Conservation (phyloP, 2,888 invertebrate genomes). For the Tiliacea aurago region DNA sequence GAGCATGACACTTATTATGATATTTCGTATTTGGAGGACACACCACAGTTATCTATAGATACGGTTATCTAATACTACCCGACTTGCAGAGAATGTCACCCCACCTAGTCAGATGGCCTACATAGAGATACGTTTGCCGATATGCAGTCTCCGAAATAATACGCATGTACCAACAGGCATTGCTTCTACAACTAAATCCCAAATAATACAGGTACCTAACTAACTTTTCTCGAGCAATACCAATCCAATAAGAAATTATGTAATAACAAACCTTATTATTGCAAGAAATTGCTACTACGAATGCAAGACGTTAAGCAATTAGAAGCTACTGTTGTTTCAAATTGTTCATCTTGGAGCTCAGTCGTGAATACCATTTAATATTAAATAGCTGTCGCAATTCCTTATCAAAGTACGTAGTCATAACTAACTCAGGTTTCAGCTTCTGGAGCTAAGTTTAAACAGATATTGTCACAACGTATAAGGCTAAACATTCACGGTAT, state of each 20-base stretch:
- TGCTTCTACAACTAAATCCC: not conserved
- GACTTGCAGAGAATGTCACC: not conserved
- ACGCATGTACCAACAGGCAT: not conserved
- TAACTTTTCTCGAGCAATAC: slow-evolving; percentile 1
- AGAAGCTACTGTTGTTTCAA: slow-evolving; percentile 26
- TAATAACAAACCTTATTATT: slow-evolving; percentile 9
- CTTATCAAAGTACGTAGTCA: slow-evolving; percentile 26
- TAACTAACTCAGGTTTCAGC: slow-evolving; percentile 38
- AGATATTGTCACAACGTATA: slow-evolving; percentile 43
- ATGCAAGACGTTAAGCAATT: slow-evolving; percentile 25
- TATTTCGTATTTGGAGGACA: too few species aligned
- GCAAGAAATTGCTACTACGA: slow-evolving; percentile 11
- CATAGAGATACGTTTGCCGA: not conserved
- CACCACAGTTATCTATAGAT: too few species aligned
- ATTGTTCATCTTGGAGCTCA: slow-evolving; percentile 11
- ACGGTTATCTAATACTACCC: not conserved
- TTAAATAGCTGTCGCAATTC: slow-evolving; percentile 29
- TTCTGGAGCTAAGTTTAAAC: slow-evolving; percentile 13
- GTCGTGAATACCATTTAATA: slow-evolving; percentile 20
- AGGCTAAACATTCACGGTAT: slow-evolving; percentile 19
- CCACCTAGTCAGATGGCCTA: not conserved
- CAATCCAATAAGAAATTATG: not conserved
- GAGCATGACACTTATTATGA: too few species aligned
- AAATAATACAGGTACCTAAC: not conserved
- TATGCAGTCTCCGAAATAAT: not conserved